Base-by-base conservation (phyloP, 1,140 invertebrate species). In the Calliopsis andreniformis region DNA sequence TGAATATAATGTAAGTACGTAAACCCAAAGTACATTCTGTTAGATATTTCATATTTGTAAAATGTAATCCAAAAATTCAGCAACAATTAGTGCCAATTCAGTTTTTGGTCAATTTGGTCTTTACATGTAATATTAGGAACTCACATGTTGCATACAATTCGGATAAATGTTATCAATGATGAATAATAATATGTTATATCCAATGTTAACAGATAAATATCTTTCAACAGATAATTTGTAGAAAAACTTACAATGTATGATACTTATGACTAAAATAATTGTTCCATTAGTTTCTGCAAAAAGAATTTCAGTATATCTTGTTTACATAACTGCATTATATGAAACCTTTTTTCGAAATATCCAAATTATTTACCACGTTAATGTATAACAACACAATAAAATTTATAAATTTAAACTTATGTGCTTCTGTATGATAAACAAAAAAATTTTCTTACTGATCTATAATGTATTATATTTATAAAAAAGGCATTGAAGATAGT, bases 61-160 rank as follows among this genome's bases (percentile, higher is more conserved):
- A 58, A 56, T 66, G 16, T 73, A 64, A 73, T 16, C 32, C 14
- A 43, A 76, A 71, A 47, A 43, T 66, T 25, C 39, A 70, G 43
- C 12, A 59, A 77, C 23, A 58, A 66, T 77, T 80, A 77, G 67
- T 77, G 67, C 67, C 66, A 77, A 69, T 62, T 55, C 0, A 62
- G 47, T 25, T 30, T 69, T 58, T 20, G 25, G n/a, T 68, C 61
- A 14, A 61, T 69, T 69, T 25, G 23, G 18, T 69, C n/a, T 43
- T 58, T n/a, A 69, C 25, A 8, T 59, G 30, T 68, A 49, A 39
- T n/a, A 69, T 68, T 68, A 59, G 32, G 30, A 68, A 68, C 1
- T 75, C 42, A 28, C 35, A 67, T 56, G 30, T 56, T 67, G 23
- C 51, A 67, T 47, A 35, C 20, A 67, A 45, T 43, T 75, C 18